Percentiles rank a stretch among this genome's conserved stretches.
Evolutionary conservation across 2,113 vertebrate species (phyloP).

Genomic region (Delphinus delphis): DNA sequence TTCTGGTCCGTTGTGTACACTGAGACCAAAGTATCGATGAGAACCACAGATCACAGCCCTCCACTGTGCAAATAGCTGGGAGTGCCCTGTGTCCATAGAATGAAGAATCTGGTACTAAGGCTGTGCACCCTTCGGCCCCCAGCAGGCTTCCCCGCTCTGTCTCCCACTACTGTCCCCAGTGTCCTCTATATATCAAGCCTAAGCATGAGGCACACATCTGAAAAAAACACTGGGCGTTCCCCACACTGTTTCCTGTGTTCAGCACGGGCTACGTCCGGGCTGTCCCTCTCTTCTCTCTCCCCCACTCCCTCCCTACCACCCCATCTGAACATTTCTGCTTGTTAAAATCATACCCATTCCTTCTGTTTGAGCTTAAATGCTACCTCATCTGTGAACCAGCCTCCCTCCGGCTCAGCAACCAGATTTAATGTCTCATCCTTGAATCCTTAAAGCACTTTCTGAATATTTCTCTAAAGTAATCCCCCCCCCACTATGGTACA

Average conservation of each 20-base stretch:
- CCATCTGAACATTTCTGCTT: not conserved
- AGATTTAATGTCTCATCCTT: not conserved
- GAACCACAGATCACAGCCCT: not conserved
- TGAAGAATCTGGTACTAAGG: not conserved
- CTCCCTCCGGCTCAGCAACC: not conserved
- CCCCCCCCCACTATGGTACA: not conserved
- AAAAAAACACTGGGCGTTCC: not conserved
- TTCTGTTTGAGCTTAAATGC: not conserved
- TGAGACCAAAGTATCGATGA: not conserved
- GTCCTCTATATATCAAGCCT: not conserved
- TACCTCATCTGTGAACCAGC: not conserved
- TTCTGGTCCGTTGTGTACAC: not conserved
- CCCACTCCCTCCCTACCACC: not conserved
- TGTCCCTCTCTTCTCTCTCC: not conserved
- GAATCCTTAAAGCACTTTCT: not conserved
- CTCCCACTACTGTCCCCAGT: too few species aligned
- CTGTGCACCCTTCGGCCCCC: accelerated
- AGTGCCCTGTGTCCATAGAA: not conserved
- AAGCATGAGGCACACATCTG: not conserved
- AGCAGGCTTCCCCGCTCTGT: not conserved
- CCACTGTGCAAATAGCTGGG: not conserved
- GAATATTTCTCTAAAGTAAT: not conserved
- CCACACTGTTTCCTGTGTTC: not conserved
- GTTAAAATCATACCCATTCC: not conserved
- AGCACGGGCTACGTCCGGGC: not conserved